These are phyloP conservation scores for Cheilosia variabilis DNA, from an alignment of 2,888 invertebrate species.

Conservation along the genomic window DNA sequence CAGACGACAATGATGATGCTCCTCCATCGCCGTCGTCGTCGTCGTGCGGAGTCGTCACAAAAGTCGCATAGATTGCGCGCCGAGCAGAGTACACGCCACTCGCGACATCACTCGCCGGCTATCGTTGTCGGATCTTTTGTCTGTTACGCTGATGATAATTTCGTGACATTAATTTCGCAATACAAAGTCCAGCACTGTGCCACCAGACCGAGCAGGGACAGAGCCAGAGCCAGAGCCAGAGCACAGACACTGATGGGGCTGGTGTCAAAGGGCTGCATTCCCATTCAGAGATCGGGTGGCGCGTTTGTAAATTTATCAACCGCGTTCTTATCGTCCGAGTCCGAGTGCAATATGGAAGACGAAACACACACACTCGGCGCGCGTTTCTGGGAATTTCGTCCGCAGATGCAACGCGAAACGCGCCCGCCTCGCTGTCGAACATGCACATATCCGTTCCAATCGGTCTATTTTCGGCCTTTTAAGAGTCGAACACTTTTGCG, in stretches of 20 bases:
- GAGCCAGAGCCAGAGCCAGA: neutral
- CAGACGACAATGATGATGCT: slow-evolving; percentile 71
- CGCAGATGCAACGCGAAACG: slow-evolving; percentile 69
- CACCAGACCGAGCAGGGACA: slow-evolving; percentile 37
- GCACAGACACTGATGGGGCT: neutral
- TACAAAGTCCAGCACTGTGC: slow-evolving; percentile 73
- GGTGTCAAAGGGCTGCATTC: slow-evolving; percentile 68
- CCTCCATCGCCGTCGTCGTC: slow-evolving; percentile 50
- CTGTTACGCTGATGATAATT: slow-evolving; percentile 78
- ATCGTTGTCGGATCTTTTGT: slow-evolving; percentile 78
- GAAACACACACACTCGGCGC: neutral
- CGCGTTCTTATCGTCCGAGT: slow-evolving; percentile 63
- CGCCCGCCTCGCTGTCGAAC: slow-evolving; percentile 59
- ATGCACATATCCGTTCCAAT: slow-evolving; percentile 63
- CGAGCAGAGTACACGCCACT: slow-evolving; percentile 23
- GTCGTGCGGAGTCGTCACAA: slow-evolving; percentile 73
- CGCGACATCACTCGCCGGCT: slow-evolving; percentile 72
- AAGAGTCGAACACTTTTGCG: slow-evolving; percentile 67
- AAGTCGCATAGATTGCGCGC: slow-evolving; percentile 54
- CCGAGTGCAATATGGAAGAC: slow-evolving; percentile 40
- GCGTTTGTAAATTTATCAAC: slow-evolving; percentile 65
- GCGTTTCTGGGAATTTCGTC: slow-evolving; percentile 54
- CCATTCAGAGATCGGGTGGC: slow-evolving; percentile 20
- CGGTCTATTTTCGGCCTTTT: slow-evolving; percentile 66
- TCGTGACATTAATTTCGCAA: slow-evolving; percentile 79